Base-by-base conservation (phyloP, 2,113 vertebrate genomes). In the Hypocryptadius cinnamomeus region DNA sequence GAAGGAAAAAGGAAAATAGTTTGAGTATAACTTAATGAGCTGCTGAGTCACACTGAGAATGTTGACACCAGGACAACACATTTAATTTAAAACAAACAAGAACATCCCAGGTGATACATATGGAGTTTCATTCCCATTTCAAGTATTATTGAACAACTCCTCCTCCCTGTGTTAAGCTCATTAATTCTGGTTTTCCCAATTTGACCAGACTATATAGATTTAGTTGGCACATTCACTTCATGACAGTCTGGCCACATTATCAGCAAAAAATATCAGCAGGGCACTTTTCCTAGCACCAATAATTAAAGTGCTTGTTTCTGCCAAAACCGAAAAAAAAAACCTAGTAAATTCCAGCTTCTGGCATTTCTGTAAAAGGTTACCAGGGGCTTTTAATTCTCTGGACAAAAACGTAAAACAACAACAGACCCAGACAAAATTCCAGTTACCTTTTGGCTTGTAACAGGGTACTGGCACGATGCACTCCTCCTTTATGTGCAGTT, bases 401-500 rank as follows among this genome's bases (percentile, higher is more conserved):
- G 76, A 76, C 82, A 94, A 93, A 92, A 95, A 90, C 5, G 66
- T 45, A 42, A 48, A 84, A 71, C 79, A 93, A 60, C 35, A 83
- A 69, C 73, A 93, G 81, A 72, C 19, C 12, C 79, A 85, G 85
- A 82, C 84, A 47, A 78, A 92, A 88, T 47, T 33, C 57, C 79
- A 90, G 66, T 86, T 97, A 99, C 99, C 99, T 98, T 97, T 97
- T 33, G 98, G 98, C 92, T 98, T 99, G 94, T 99, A 98, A 64
- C 99, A 99, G 0, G 99, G 98, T 12, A 98, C 53, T 17, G 98
- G 98, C 65, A 99, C 97, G 60, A 99, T 93, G 80, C 99, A 99
- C 68, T 99, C 99, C 92, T 99, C 99, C 83, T 99, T 99, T 57
- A 99, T 98, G 87, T 99, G 98, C 8, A 98, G 97, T 83, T 99